A percentile compares a stretch with the other conserved stretches of the same genome.
These are phyloP conservation scores for Psilanteris sp. DNA, from an alignment of 1,140 invertebrate genomes.

Conservation along the genomic window DNA sequence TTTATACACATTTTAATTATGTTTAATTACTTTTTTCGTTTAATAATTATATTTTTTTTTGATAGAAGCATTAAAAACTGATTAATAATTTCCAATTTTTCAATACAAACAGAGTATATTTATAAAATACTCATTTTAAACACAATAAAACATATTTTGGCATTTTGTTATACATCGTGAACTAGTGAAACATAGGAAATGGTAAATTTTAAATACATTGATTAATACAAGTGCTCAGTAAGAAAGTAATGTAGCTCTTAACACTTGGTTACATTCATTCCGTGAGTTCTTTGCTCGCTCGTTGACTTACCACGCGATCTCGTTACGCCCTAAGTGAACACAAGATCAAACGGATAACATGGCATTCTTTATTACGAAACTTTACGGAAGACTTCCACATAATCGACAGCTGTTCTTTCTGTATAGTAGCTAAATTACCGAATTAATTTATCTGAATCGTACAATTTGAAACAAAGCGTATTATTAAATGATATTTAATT, in stretches of 20 bases:
- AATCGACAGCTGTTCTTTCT: constrained; percentile 8
- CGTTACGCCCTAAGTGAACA: constrained; percentile 37
- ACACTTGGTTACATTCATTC: constrained; percentile 24
- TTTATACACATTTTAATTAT: too few species aligned
- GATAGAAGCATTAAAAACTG: too few species aligned
- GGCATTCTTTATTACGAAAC: constrained; percentile 55
- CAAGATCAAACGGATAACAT: constrained; percentile 17
- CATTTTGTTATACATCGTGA: too few species aligned
- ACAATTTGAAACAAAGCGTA: too few species aligned
- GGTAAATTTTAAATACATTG: constrained; percentile 8
- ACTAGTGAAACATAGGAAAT: too few species aligned
- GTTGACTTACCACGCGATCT: constrained; percentile 57
- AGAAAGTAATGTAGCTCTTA: constrained; percentile 22
- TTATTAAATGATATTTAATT: too few species aligned
- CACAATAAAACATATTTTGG: too few species aligned
- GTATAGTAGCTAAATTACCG: constrained; percentile 18
- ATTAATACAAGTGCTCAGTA: constrained; percentile 13
- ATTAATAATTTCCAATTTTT: too few species aligned
- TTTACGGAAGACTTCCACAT: constrained; percentile 37
- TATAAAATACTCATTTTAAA: too few species aligned
- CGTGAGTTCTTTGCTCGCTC: constrained; percentile 18
- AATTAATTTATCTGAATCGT: background rate
- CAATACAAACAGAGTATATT: too few species aligned
- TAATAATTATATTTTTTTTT: too few species aligned
- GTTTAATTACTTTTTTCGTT: too few species aligned